phyloP scores from a whole-genome alignment of 2,888 invertebrate genomes.

The Chrysolina oricalcia region DNA sequence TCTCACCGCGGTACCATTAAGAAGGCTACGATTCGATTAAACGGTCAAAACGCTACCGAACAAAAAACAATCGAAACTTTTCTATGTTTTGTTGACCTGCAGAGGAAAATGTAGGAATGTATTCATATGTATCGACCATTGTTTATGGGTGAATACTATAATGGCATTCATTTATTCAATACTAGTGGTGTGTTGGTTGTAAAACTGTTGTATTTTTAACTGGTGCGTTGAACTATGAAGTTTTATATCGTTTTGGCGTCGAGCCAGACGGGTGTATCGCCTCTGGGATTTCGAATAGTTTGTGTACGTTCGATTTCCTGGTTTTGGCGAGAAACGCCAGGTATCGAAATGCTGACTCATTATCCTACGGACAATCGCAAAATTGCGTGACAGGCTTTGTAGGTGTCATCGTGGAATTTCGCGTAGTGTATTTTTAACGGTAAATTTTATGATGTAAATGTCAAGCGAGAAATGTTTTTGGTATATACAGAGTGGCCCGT shows the following conservation, averaged over 20 bases:
- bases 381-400: no score
- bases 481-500: no score
- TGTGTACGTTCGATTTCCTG: slow-evolving; percentile 20
- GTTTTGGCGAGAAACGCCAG: neutral
- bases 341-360: neutral
- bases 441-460: no score
- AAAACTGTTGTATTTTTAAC: slow-evolving; percentile 17
- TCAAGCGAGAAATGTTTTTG: no score
- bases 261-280: slow-evolving; percentile 15
- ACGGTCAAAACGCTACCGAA: no score
- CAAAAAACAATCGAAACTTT: neutral
- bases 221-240: slow-evolving; percentile 26
- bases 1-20: no score
- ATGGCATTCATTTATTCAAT: slow-evolving; percentile 7
- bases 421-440: no score
- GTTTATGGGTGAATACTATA: slow-evolving; percentile 2
- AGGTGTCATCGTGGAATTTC: no score
- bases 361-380: neutral
- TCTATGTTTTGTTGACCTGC: neutral
- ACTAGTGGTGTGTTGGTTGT: slow-evolving; percentile 15
- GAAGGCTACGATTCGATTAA: no score
- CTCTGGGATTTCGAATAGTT: slow-evolving; percentile 24
- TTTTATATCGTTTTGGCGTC: slow-evolving; percentile 25
- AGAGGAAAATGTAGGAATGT: neutral
- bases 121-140: neutral